Evolutionary conservation across 2,113 vertebrate species (phyloP).

Genomic region (Rostratula benghalensis): DNA sequence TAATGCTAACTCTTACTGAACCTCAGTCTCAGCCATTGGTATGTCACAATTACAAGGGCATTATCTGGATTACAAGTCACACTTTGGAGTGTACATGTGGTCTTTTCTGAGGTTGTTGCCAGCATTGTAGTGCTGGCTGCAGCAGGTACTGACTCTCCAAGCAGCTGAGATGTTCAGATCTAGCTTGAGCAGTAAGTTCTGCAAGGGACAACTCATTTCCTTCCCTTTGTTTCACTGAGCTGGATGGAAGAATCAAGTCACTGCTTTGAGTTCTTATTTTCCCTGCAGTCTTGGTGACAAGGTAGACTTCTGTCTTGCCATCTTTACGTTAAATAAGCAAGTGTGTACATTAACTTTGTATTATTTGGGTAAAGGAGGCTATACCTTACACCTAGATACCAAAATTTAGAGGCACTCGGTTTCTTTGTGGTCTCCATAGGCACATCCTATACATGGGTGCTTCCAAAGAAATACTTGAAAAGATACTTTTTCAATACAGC

Average conservation of each 20-base stretch:
- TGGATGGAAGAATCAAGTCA: constrained; percentile 10
- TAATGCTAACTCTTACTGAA: neutral
- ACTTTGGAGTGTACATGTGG: neutral
- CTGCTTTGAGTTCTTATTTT: neutral
- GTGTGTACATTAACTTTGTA: neutral
- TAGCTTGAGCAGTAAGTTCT: neutral
- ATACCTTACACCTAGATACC: neutral
- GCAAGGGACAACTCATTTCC: neutral
- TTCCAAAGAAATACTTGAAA: neutral
- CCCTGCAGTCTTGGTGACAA: neutral
- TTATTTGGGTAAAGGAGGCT: neutral
- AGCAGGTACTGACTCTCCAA: neutral
- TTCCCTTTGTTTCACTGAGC: neutral
- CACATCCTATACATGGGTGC: neutral
- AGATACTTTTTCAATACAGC: neutral
- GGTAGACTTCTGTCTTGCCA: neutral
- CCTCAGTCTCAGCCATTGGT: neutral
- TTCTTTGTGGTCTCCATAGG: neutral
- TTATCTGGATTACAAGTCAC: neutral
- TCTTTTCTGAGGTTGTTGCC: neutral
- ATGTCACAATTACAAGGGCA: neutral
- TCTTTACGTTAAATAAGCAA: neutral
- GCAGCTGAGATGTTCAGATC: neutral
- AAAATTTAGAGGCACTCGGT: neutral
- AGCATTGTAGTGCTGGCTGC: neutral